Conservation (phyloP, 92 coral and sea anemone species). For the Pocillopora meandrina region DNA sequence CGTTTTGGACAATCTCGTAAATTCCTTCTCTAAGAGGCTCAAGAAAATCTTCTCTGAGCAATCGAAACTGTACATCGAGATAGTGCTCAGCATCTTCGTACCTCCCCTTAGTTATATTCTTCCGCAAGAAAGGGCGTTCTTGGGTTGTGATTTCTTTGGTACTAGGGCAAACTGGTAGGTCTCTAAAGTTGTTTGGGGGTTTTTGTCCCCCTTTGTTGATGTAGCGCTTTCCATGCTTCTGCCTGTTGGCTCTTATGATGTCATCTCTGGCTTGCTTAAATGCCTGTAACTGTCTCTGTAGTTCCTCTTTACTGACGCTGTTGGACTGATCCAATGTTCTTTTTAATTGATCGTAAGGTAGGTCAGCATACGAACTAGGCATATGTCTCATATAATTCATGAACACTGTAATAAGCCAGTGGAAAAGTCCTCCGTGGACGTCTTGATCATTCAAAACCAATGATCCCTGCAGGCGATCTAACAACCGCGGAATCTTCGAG, state of each 20-base stretch:
- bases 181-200: slow-evolving; percentile 79
- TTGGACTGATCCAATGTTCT: slow-evolving; percentile 22
- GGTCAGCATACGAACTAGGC: slow-evolving; percentile 63
- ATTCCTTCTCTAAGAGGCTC: slow-evolving; percentile 84
- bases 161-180: slow-evolving; percentile 71
- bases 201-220: slow-evolving; percentile 4
- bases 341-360: slow-evolving; percentile 57
- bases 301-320: slow-evolving; percentile 21
- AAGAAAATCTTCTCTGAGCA: slow-evolving; percentile 80
- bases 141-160: slow-evolving; percentile 59
- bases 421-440: slow-evolving; percentile 9
- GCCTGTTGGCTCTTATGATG: slow-evolving; percentile 45
- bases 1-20: slow-evolving; percentile 48
- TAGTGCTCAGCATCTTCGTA: slow-evolving; percentile 74
- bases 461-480: slow-evolving; percentile 27
- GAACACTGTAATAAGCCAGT: slow-evolving; percentile 36
- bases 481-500: slow-evolving; percentile 13
- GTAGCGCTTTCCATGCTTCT: slow-evolving; percentile 35
- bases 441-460: slow-evolving; percentile 8
- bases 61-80: slow-evolving; percentile 85
- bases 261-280: slow-evolving; percentile 58
- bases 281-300: slow-evolving; percentile 26
- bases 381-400: slow-evolving; percentile 55
- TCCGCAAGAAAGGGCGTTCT: slow-evolving; percentile 70
- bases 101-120: slow-evolving; percentile 65